These are phyloP conservation scores for Holacanthus passer DNA, from an alignment of 2,113 vertebrate genomes.

Conservation along the genomic window DNA sequence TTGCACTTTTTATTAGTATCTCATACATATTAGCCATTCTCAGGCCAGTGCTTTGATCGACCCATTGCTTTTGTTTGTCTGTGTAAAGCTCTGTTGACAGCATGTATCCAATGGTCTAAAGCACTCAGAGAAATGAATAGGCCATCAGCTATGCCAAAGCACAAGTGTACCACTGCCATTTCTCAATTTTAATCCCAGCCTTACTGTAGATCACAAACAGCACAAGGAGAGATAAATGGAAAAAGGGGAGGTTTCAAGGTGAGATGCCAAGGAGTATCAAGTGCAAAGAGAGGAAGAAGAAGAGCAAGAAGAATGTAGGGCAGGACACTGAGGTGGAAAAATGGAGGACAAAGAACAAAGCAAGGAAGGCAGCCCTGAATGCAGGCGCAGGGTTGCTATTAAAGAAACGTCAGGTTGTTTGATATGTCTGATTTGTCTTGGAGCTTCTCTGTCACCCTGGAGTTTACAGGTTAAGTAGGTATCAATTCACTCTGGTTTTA, in stretches of 20 bases:
- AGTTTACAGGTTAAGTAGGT: background rate
- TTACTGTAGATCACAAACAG: constrained; percentile 56
- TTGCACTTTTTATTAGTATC: constrained; percentile 44
- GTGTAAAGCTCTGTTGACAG: constrained; percentile 70
- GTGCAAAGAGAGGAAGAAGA: background rate
- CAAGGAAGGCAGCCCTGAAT: too few relatives aligned
- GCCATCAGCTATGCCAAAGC: constrained; percentile 12
- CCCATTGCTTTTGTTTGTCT: constrained; percentile 45
- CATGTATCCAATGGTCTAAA: constrained; percentile 53
- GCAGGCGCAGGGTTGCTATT: too few relatives aligned
- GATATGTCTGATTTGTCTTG: background rate
- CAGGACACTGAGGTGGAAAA: background rate
- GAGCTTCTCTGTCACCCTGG: background rate
- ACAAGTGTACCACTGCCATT: constrained; percentile 36
- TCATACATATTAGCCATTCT: constrained; percentile 39
- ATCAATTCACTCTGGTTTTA: background rate
- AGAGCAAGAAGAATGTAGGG: constrained; percentile 3
- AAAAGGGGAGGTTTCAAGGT: constrained; percentile 14
- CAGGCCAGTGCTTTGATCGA: constrained; percentile 64
- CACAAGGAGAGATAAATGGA: constrained; percentile 37
- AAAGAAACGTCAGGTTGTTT: background rate
- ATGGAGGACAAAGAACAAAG: background rate
- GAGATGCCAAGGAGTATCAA: constrained; percentile 43
- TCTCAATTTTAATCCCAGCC: constrained; percentile 56
- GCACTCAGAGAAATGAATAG: constrained; percentile 27